Evolutionary conservation across 2,888 invertebrate species (phyloP), one percentile per base, ranked within the genome.

Genomic region (Laothoe populi): DNA sequence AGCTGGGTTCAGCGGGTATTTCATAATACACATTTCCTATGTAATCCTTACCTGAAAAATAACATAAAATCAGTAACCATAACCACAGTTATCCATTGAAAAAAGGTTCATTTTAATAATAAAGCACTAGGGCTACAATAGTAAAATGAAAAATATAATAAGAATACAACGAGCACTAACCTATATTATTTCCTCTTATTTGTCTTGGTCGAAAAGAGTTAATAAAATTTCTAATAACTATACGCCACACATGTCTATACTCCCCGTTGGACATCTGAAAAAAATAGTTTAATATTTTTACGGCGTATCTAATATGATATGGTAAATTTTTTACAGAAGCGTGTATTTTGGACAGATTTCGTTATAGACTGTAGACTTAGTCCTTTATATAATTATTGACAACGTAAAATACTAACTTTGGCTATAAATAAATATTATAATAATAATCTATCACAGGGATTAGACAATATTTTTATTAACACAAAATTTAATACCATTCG

Each of bases 1-100:
- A 77, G 59, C 94, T 90, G 0, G 95, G 95, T 79, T 96, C 89
- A 42, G 95, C 93, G 35, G 95, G 95, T 66, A 96, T 95, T 88
- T 98, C 97, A 82, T 91, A 98, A 81, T 97, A 98, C 78, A 95
- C 94, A 75, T 97, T 98, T 0, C 98, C 98, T 77, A 95, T 94
- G 76, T 96, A 95, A 87, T 98, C 98, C 73, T 94, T 94, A 0
- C 98, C 98, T 83, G 94, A 8, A 57, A 58, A 35, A 13, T 21
- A 13, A 35, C n/a, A 7, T 84, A 83, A 48, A 24, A 45, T 19
- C 4, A 45, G 5, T 24, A 24, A 2, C 7, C 16, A 21, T 16
- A 46, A 2, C 16, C 2, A 21, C 24, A 23, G 10, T 48, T 23
- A 48, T 42, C 4, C 13, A n/a, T 53, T 53, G n/a, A n/a, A 2